phyloP scores from a whole-genome alignment of 1,140 invertebrate species.

The Drosophila lini region DNA sequence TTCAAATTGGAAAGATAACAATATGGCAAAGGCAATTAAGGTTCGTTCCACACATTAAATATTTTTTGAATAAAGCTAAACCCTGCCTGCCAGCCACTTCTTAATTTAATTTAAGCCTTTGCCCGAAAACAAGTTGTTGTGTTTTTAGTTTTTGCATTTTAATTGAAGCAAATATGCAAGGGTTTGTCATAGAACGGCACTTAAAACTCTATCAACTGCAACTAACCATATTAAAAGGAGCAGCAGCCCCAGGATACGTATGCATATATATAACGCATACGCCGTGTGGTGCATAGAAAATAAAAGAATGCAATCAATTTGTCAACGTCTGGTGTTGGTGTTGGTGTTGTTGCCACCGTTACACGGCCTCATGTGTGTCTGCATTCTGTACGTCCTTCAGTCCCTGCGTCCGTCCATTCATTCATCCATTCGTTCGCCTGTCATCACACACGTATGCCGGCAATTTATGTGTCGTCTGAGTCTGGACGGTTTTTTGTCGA shows the following conservation, averaged over 20 bases:
- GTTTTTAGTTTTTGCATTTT: constrained; percentile 55
- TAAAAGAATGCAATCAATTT: constrained; percentile 82
- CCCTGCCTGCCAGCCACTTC: constrained; percentile 8
- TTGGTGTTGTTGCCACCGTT: constrained; percentile 12
- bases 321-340: constrained; percentile 64
- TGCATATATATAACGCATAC: constrained; percentile 63
- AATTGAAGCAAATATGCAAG: constrained; percentile 59
- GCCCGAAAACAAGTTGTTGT: constrained; percentile 13
- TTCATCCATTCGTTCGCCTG: constrained; percentile 55
- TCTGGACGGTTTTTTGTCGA: constrained; percentile 41
- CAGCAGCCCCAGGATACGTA: constrained; percentile 19
- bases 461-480: constrained; percentile 74
- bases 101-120: constrained; percentile 19
- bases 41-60: background rate
- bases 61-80: constrained; percentile 10
- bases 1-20: background rate
- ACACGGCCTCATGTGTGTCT: constrained; percentile 29
- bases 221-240: constrained; percentile 76
- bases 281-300: constrained; percentile 74
- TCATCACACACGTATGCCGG: constrained; percentile 78
- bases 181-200: constrained; percentile 67
- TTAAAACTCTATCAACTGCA: constrained; percentile 82
- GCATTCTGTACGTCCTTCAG: constrained; percentile 5
- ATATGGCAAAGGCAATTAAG: constrained; percentile 5
- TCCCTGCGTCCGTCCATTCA: constrained; percentile 19